Percentiles rank a stretch among this genome's conserved stretches.
Evolutionary conservation across 2,113 vertebrate species (phyloP).

Genomic region (Pteropus alecto): DNA sequence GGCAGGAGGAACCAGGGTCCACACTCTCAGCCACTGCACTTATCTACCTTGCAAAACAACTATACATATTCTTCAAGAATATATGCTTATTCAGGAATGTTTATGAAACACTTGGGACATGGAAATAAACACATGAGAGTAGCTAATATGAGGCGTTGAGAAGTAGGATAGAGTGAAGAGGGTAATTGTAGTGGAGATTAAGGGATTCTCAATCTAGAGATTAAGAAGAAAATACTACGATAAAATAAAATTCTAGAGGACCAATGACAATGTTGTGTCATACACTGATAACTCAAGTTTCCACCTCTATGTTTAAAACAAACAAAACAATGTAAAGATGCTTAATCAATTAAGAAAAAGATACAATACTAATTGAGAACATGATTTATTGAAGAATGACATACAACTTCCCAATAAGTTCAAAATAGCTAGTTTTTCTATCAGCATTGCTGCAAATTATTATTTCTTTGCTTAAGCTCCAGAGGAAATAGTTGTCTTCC

Average conservation of each 20-base stretch:
- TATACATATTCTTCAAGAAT: neutral
- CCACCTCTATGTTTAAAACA: neutral
- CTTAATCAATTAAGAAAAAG: neutral
- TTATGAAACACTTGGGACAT: neutral
- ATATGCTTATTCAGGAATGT: neutral
- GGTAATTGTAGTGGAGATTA: neutral
- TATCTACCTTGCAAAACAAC: neutral
- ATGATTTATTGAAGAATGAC: neutral
- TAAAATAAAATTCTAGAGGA: neutral
- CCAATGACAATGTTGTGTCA: neutral
- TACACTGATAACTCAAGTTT: neutral
- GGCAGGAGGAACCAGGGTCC: too few relatives aligned
- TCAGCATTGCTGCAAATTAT: neutral
- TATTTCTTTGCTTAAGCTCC: neutral
- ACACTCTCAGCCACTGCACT: neutral
- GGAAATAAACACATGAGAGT: neutral
- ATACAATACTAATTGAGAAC: neutral
- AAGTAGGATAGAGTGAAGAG: accelerated
- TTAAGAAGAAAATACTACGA: neutral
- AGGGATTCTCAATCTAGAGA: neutral
- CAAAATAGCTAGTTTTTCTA: neutral
- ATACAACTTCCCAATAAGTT: neutral
- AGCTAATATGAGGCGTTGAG: neutral
- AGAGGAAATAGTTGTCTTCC: neutral
- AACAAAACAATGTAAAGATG: neutral